phyloP scores from a whole-genome alignment of 2,797 vertebrate species.

The Urophycis tenuis region DNA sequence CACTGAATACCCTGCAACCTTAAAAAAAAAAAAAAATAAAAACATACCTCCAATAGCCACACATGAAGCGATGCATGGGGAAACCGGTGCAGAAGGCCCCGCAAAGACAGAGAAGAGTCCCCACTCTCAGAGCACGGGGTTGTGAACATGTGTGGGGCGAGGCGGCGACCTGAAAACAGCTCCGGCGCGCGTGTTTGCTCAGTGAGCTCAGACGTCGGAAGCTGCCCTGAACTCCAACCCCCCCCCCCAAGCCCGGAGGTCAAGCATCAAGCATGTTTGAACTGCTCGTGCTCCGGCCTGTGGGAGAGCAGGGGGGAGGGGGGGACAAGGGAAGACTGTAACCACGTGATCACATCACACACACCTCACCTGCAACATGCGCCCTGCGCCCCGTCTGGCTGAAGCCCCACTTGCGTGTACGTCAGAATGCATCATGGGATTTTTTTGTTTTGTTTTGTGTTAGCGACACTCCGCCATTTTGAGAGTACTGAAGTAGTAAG shows the following conservation, averaged over 20 bases:
- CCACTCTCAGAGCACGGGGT: background rate
- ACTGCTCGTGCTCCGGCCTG: constrained; percentile 16
- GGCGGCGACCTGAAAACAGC: background rate
- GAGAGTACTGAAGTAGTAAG: no score
- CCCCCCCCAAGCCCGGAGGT: no score
- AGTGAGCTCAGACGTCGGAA: constrained; percentile 28
- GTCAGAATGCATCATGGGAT: no score
- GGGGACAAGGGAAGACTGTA: constrained; percentile 37
- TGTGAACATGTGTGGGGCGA: background rate
- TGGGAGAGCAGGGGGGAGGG: no score
- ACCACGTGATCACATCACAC: background rate
- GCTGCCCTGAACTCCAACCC: constrained; percentile 33
- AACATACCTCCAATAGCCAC: background rate
- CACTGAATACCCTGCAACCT: no score
- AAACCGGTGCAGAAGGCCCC: background rate
- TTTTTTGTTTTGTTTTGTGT: no score
- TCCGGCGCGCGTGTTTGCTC: constrained; percentile 21
- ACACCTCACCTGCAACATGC: background rate
- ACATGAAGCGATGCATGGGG: background rate
- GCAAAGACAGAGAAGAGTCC: background rate
- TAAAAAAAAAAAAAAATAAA: no score
- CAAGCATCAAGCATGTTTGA: constrained; percentile 29
- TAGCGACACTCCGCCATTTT: no score
- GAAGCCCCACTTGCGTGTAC: background rate
- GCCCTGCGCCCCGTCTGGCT: no score